Base-by-base conservation (phyloP, 2,888 invertebrate genomes). In the Drosophila anomalipes region DNA sequence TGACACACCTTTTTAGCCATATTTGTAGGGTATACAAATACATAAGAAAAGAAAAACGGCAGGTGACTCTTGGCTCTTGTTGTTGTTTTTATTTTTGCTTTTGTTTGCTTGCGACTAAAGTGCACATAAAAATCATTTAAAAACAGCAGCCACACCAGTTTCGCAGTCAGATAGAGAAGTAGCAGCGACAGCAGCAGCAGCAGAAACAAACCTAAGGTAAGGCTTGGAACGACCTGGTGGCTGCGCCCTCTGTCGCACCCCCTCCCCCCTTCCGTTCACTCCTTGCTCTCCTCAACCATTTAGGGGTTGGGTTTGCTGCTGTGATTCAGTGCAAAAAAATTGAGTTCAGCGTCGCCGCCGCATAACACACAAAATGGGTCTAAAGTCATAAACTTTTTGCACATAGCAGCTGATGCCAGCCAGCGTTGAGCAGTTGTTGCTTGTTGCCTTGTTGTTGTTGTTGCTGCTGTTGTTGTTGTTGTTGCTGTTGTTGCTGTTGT, bases 321-420 rank as follows among this genome's bases (percentile, higher is more conserved):
- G 84, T 86, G 89, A 86, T 88, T 86, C 83, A 72, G 70, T 72
- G 69, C 44, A 65, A 71, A 70, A 81, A 78, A 83, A 83, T 83
- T 89, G 85, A 85, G 85, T 85, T 85, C 85, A 85, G 70, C 87
- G 71, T 60, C 70, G 79, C 57, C 66, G 72, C 35, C 68, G 76
- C 63, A 68, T 47, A 70, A 70, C 75, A 84, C 81, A 86, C 87
- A 87, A 90, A 90, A 90, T 90, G 87, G 87, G 90, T 90, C 91
- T 90, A 90, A 90, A 90, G 87, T 89, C 91, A 87, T 87, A 87
- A 87, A 89, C 87, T 90, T 86, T 89, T 87, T 74, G 74, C 90
- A 81, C 86, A 88, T 59, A 80, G 80, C 85, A 86, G 88, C 90
- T 86, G 85, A 86, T 86, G 90, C 85, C 86, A 87, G 70, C 72